Evolutionary conservation across 2,113 vertebrate species (phyloP).

Genomic region (Anser brachyrhynchus): DNA sequence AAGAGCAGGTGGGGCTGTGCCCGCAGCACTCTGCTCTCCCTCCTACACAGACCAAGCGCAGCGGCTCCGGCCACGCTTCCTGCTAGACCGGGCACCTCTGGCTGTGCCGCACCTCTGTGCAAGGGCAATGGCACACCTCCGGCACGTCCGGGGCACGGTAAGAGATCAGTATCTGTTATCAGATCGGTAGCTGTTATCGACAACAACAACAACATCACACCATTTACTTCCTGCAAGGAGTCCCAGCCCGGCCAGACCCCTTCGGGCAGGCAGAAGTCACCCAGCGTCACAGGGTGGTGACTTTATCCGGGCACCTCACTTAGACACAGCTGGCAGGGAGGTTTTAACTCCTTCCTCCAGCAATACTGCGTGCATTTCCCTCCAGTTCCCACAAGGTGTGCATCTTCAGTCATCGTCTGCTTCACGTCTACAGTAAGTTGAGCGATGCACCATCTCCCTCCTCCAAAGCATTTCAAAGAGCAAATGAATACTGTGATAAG

Average conservation of each 20-base stretch:
- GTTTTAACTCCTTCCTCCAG: neutral
- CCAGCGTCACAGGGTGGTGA: no score
- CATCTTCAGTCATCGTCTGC: neutral
- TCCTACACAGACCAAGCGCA: neutral
- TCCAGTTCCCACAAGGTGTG: neutral
- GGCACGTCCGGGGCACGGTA: neutral
- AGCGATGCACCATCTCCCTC: neutral
- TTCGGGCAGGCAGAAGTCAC: neutral
- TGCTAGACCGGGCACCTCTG: neutral
- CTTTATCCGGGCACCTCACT: neutral
- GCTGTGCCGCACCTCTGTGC: accelerated
- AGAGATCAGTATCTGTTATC: neutral
- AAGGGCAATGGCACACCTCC: no score
- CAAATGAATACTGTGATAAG: neutral
- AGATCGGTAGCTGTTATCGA: neutral
- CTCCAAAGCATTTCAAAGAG: neutral
- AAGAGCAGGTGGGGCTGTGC: neutral
- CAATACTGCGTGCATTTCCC: accelerated
- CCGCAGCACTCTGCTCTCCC: neutral
- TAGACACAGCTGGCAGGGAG: neutral
- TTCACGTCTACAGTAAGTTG: accelerated
- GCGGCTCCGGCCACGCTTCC: neutral
- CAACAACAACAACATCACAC: neutral
- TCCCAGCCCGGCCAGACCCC: neutral
- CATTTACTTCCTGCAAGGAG: neutral